These are phyloP conservation scores for Diglossa brunneiventris DNA, from an alignment of 2,113 vertebrate genomes.

Conservation along the genomic window DNA sequence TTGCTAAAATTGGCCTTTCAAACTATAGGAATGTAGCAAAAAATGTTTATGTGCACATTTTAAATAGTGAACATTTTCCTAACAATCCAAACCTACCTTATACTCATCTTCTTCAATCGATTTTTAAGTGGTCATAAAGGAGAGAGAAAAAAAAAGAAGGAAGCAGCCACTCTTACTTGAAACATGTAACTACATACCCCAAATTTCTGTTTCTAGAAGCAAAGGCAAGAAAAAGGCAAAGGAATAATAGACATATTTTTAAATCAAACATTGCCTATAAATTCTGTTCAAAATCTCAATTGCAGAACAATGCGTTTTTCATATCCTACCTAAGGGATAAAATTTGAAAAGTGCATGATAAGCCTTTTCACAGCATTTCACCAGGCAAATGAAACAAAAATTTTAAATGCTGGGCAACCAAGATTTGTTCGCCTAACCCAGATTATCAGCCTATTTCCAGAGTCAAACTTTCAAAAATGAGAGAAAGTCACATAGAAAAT, in stretches of 20 bases:
- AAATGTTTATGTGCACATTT: not conserved
- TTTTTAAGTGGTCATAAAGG: slow-evolving; percentile 7
- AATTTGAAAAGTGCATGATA: slow-evolving; percentile 30
- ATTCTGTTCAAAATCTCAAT: slow-evolving; percentile 51
- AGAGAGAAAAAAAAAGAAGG: not conserved
- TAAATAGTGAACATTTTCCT: not conserved
- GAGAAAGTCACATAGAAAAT: not conserved
- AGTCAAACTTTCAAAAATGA: slow-evolving; percentile 33
- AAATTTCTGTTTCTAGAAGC: slow-evolving; percentile 27
- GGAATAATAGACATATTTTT: slow-evolving; percentile 5
- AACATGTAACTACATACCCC: not conserved
- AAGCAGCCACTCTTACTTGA: not conserved
- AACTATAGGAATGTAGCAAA: not conserved
- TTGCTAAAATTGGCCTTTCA: not conserved
- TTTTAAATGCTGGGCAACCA: not conserved
- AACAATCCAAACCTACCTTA: slow-evolving; percentile 28
- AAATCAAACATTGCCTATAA: slow-evolving; percentile 23
- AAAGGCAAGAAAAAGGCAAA: slow-evolving; percentile 14
- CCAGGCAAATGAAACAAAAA: not conserved
- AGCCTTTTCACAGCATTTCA: slow-evolving; percentile 20
- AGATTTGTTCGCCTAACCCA: slow-evolving; percentile 1
- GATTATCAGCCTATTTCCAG: slow-evolving; percentile 3
- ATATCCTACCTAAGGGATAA: not conserved
- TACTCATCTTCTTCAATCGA: not conserved
- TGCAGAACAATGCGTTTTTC: slow-evolving; percentile 38